Conservation (phyloP, 2,113 vertebrate species). For the Chelonoidis abingdonii region DNA sequence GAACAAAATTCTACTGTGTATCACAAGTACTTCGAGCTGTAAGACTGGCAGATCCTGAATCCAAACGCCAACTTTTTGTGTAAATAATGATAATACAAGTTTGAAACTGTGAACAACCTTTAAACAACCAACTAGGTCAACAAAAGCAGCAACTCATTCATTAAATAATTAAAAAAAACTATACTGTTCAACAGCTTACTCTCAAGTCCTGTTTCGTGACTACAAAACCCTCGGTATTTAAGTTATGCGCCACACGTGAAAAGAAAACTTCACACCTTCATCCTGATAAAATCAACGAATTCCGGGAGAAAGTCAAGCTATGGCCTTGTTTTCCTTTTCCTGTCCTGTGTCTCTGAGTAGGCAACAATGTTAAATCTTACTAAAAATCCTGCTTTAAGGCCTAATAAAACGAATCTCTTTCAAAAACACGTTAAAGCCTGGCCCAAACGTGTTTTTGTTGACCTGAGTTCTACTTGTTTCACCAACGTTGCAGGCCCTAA, state of each 20-base stretch:
- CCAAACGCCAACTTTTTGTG: background rate
- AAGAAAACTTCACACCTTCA: background rate
- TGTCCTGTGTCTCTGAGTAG: background rate
- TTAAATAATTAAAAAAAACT: background rate
- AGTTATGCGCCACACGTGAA: fast-evolving
- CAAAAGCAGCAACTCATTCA: fast-evolving
- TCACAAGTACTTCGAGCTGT: fast-evolving
- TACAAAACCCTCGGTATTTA: fast-evolving
- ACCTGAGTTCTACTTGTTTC: too few relatives aligned
- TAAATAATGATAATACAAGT: background rate
- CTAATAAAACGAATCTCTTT: fast-evolving
- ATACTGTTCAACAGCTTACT: fast-evolving
- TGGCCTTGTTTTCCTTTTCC: background rate
- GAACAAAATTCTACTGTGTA: background rate
- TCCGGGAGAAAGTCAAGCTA: fast-evolving
- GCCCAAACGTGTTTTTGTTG: background rate
- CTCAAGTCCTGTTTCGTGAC: fast-evolving
- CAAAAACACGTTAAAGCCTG: fast-evolving
- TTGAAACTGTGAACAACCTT: background rate
- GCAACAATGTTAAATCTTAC: fast-evolving
- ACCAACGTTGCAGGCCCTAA: background rate
- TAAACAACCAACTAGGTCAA: background rate
- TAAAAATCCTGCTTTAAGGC: background rate
- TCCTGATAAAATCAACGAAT: fast-evolving
- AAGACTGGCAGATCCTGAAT: background rate